Evolutionary conservation across 2,888 invertebrate species (phyloP), one percentile per base, ranked within the genome.

Genomic region (Agrochola macilenta): DNA sequence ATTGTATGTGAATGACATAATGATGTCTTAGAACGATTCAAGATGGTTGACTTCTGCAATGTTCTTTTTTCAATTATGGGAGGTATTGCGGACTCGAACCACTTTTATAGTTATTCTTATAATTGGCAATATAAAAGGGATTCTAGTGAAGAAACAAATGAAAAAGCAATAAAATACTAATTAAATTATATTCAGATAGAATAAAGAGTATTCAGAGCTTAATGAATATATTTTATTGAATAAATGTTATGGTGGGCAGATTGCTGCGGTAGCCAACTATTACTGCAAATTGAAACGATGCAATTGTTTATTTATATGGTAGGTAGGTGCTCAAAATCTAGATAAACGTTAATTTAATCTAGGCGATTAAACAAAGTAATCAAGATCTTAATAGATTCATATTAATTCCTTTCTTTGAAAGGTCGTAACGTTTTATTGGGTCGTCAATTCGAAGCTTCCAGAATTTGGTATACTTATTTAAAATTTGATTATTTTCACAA

Each of bases 201-300:
- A 74, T 71, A 71, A 61, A 73, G 35, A 64, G 64, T 74, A 78
- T 58, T 54, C 58, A 64, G 39, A 57, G 39, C 23, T 61, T 73
- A 61, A 78, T 74, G 64, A 52, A 65, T 35, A 73, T 58, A 61
- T 72, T 82, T 78, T 72, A 72, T 79, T 74, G n/a, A 70, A 73
- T 35, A 74, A 68, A 74, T 73, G 79, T 71, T 65, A 49, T 30
- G n/a, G 14, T 43, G 12, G 17, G 9, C n/a, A n/a, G n/a, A n/a
- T n/a, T n/a, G n/a, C 57, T 83, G 65, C 65, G 79, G 73, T 76
- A 76, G 77, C 70, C 7, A 52, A 66, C 75, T 71, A 63, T 78
- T 75, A 85, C 58, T 77, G 85, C 73, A 81, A 81, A 85, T 86
- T 86, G 71, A 77, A 86, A 76, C 49, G 52, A 66, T 78, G 46